Base-by-base conservation (phyloP, 2,113 vertebrate genomes). In the Charina bottae region DNA sequence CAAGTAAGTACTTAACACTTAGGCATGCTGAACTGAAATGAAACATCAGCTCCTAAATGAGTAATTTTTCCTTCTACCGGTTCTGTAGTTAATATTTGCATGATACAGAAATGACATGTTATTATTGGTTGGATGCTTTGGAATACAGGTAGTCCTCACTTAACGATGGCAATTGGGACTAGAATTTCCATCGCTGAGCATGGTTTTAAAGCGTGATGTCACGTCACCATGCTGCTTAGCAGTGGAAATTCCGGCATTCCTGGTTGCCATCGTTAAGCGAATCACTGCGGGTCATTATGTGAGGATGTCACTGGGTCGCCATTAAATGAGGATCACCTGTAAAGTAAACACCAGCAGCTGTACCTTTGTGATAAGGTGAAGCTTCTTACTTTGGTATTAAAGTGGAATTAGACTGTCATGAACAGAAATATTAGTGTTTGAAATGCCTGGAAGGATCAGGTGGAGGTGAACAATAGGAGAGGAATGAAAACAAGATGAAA, bases 1-100 rank as follows among this genome's bases (percentile, higher is more conserved):
- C 93, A 99, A 99, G 99, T 99, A 95, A 96, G 97, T 90, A 15
- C 46, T 84, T 2, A 84, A 26, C 13, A 19, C 26, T 62, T 28
- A 37, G 37, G 28, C 9, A 23, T 33, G 86, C 2, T 53, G 2
- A 87, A 15, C 4, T 55, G n/a, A 55, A 72, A 26, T 17, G 49
- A 28, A 28, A 2, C 33, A 55, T 42, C 28, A 78, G 68, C 2
- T 37, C 33, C 33, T 78, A 78, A 84, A 24, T n/a, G 56, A 26
- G 19, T 37, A 28, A 9, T 58, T 64, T 89, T 90, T 55, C 10
- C 60, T 4, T 8, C 59, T 1, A 26, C n/a, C 26, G 64, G 21
- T 26, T 42, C 6, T 15, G 62, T 33, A 17, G 11, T 23, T 42
- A 4, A 54, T 17, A 26, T 10, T 42, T 62, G 26, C 37, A 28